Percentiles rank a stretch among this genome's conserved stretches.
These are phyloP conservation scores for Tachycineta bicolor DNA, from an alignment of 2,113 vertebrate genomes.

Conservation along the genomic window DNA sequence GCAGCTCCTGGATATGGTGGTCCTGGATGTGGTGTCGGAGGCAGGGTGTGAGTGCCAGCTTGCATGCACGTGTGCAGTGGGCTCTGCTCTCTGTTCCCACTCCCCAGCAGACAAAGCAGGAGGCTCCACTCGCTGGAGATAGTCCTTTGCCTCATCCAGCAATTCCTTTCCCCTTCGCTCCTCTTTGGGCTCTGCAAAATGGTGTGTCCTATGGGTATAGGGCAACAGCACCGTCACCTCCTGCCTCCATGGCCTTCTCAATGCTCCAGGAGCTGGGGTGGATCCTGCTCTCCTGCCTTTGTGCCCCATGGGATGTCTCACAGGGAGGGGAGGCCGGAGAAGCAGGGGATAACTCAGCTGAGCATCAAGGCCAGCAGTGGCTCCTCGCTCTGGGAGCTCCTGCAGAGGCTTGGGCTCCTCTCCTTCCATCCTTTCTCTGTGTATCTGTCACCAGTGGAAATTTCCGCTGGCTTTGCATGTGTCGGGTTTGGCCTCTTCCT, in stretches of 20 bases:
- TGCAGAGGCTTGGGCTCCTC: neutral
- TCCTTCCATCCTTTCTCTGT: neutral
- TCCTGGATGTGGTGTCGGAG: fast-evolving
- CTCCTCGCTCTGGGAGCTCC: neutral
- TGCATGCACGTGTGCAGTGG: neutral
- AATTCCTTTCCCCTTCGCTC: neutral
- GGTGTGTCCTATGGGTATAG: fast-evolving
- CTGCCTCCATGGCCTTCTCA: neutral
- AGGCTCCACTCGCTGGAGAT: neutral
- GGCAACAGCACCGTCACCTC: neutral
- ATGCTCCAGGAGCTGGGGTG: neutral
- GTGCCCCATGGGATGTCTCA: fast-evolving
- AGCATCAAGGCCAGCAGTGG: neutral
- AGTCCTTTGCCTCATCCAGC: neutral
- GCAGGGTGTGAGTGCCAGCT: neutral
- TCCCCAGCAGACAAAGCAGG: neutral
- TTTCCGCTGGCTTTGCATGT: neutral
- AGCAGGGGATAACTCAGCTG: fast-evolving
- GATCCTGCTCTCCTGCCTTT: neutral
- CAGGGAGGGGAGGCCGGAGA: neutral
- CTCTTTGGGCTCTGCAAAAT: neutral
- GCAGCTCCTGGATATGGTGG: neutral
- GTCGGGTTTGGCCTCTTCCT: neutral
- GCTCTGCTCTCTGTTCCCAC: neutral
- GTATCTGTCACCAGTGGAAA: neutral